Evolutionary conservation across 2,113 vertebrate species (phyloP).

Genomic region (Apodemus speciosus): DNA sequence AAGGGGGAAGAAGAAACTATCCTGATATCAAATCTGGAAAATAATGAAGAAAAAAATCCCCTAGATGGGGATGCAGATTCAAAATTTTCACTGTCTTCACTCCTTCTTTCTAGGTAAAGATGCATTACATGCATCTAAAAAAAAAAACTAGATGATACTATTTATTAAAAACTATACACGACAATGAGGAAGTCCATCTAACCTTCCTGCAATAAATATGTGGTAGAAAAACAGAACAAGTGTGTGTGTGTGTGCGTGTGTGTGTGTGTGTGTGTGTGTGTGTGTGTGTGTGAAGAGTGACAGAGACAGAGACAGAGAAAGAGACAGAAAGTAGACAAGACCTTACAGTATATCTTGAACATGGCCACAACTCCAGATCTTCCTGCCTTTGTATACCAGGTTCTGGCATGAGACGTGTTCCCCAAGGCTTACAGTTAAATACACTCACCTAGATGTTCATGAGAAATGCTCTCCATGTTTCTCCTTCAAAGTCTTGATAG

Average conservation of each 20-base stretch:
- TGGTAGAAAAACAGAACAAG: background rate
- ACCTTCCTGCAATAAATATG: constrained; percentile 35
- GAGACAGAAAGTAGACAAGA: too few relatives aligned
- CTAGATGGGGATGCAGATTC: background rate
- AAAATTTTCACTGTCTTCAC: background rate
- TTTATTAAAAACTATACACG: background rate
- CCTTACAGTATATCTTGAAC: background rate
- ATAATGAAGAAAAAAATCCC: background rate
- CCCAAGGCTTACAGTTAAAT: background rate
- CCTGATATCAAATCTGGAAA: background rate
- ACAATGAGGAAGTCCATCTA: background rate
- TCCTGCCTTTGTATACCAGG: background rate
- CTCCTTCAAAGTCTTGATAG: background rate
- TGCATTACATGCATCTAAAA: background rate
- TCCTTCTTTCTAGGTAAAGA: background rate
- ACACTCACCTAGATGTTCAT: background rate
- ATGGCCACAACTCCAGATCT: background rate
- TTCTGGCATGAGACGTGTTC: background rate
- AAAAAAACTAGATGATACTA: background rate
- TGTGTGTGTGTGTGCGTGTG: background rate
- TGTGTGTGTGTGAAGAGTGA: too few relatives aligned
- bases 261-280: background rate
- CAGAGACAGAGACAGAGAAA: too few relatives aligned
- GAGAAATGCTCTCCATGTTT: background rate
- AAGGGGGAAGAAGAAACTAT: background rate